Conservation (phyloP, 64 coral and sea anemone species). For the Stichodactyla helianthus region DNA sequence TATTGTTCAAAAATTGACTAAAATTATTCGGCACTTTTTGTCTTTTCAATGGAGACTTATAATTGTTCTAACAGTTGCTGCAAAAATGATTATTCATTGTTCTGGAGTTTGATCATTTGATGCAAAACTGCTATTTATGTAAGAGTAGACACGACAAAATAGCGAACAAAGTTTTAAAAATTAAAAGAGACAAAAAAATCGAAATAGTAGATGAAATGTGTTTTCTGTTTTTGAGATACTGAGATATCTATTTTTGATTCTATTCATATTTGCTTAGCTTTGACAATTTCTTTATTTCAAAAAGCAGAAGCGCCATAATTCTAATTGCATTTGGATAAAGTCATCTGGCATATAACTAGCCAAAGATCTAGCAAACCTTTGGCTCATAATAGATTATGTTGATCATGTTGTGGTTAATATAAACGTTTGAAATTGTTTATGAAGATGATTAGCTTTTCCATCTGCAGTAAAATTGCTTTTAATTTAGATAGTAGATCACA, state of each 20-base stretch:
- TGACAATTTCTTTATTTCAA: neutral
- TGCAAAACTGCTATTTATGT: too few relatives aligned
- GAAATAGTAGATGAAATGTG: too few relatives aligned
- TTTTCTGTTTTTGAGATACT: neutral
- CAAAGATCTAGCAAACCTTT: neutral
- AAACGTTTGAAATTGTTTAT: neutral
- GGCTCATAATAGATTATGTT: neutral
- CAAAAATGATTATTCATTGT: neutral
- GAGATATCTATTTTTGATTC: neutral
- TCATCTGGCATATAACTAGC: neutral
- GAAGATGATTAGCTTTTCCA: slow-evolving; percentile 12
- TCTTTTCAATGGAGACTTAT: neutral
- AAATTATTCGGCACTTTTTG: neutral
- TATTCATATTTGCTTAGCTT: neutral
- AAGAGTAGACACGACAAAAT: too few relatives aligned
- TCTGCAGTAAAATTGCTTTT: slow-evolving; percentile 9
- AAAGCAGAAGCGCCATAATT: neutral
- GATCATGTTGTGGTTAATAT: neutral
- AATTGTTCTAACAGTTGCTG: neutral
- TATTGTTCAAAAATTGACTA: neutral
- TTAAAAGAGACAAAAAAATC: too few relatives aligned
- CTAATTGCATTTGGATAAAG: neutral
- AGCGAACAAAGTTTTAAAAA: too few relatives aligned
- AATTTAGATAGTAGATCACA: neutral
- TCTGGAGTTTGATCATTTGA: neutral